These are phyloP conservation scores for Urocitellus parryii DNA, from an alignment of 2,113 vertebrate genomes.

Conservation along the genomic window DNA sequence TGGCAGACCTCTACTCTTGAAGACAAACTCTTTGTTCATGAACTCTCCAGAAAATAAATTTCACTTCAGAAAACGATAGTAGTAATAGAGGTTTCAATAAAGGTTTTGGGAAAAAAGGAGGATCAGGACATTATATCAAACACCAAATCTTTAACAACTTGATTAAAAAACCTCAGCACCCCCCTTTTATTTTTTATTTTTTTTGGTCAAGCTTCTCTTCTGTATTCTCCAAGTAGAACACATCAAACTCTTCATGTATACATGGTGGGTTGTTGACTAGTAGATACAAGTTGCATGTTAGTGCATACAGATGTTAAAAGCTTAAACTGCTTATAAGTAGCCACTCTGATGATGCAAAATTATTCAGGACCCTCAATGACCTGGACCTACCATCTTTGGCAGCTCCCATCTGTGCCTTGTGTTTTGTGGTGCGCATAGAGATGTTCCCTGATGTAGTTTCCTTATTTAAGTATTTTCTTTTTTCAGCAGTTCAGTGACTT, in stretches of 20 bases:
- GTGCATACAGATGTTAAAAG: not conserved
- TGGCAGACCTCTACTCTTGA: not conserved
- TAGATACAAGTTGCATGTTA: not conserved
- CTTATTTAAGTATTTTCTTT: not conserved
- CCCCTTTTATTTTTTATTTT: not conserved
- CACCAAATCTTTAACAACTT: slow-evolving; percentile 49
- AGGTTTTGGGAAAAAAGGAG: not conserved
- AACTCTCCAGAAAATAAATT: slow-evolving; percentile 41
- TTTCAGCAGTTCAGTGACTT: not conserved
- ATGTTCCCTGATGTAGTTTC: not conserved
- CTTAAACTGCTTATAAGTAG: not conserved
- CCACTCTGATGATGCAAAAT: not conserved
- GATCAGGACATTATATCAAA: not conserved
- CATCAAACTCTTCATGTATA: not conserved
- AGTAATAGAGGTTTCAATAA: slow-evolving; percentile 28
- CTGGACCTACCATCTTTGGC: not conserved
- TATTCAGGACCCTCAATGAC: not conserved
- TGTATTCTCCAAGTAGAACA: not conserved
- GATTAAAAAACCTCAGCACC: slow-evolving; percentile 27
- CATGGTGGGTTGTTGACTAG: not conserved
- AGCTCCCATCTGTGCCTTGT: not conserved
- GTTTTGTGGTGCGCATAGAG: not conserved
- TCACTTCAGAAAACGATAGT: slow-evolving; percentile 46
- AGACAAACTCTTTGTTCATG: not conserved
- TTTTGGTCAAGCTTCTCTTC: not conserved